Conservation (phyloP, 2,888 invertebrate genomes). For the Plebejus argus region DNA sequence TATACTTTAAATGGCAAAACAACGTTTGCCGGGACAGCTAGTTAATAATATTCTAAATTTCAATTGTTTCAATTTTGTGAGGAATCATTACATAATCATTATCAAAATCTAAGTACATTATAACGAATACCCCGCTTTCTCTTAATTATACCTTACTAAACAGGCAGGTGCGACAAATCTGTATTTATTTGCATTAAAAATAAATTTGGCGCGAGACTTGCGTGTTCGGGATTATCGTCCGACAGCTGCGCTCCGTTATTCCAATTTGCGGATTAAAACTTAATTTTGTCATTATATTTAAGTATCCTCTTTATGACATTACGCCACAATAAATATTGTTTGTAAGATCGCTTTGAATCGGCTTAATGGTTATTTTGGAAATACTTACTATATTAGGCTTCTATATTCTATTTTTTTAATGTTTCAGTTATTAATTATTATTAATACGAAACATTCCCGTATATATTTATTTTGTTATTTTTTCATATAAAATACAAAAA, state of each 20-base stretch:
- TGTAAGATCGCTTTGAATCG: neutral
- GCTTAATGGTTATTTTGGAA: too few relatives aligned
- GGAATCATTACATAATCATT: neutral
- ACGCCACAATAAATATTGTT: neutral
- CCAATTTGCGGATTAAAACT: constrained; percentile 61
- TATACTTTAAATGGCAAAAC: too few relatives aligned
- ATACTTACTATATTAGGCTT: too few relatives aligned
- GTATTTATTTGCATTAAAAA: constrained; percentile 79
- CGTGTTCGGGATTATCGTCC: constrained; percentile 70
- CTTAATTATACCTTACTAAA: constrained; percentile 72
- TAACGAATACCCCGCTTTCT: constrained; percentile 68
- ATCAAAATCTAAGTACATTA: neutral
- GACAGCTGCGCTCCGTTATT: constrained; percentile 62
- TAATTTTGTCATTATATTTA: constrained; percentile 54
- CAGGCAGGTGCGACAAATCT: constrained; percentile 73
- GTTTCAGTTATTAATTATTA: too few relatives aligned
- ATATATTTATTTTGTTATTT: neutral
- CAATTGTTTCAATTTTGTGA: too few relatives aligned
- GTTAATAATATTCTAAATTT: too few relatives aligned
- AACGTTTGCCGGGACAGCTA: too few relatives aligned
- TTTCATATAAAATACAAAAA: neutral
- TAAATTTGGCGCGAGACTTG: constrained; percentile 69
- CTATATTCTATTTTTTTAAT: too few relatives aligned
- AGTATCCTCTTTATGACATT: constrained; percentile 33
- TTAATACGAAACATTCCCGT: too few relatives aligned